A percentile compares a stretch with the other conserved stretches of the same genome.
Evolutionary conservation across 1,140 invertebrate species (phyloP).

Genomic region (Protaetia brevitarsis): DNA sequence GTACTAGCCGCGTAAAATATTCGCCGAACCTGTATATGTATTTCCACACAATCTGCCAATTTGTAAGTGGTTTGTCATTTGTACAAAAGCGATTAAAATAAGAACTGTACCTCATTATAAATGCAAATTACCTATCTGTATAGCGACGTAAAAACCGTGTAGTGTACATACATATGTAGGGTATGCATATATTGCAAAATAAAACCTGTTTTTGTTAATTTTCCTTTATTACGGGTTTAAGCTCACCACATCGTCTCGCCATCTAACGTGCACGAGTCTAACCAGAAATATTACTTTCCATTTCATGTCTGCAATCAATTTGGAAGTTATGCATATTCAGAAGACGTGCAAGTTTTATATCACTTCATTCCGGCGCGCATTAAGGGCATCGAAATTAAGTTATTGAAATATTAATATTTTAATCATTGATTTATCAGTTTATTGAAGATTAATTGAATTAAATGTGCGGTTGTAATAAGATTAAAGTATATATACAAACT

Average conservation of each 20-base stretch:
- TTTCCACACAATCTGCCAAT: too few relatives aligned
- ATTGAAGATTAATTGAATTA: too few relatives aligned
- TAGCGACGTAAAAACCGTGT: neutral
- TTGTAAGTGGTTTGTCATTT: neutral
- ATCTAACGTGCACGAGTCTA: neutral
- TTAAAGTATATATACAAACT: too few relatives aligned
- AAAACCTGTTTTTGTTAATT: slow-evolving; percentile 3
- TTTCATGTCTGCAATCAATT: neutral
- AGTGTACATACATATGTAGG: neutral
- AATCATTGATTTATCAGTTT: too few relatives aligned
- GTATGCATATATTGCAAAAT: neutral
- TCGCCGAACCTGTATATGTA: too few relatives aligned
- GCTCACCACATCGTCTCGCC: neutral
- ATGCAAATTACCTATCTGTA: slow-evolving; percentile 5
- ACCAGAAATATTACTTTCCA: slow-evolving; percentile 4
- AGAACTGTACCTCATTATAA: slow-evolving; percentile 7
- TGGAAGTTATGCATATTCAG: neutral
- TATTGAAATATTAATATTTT: too few relatives aligned
- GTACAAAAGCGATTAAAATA: slow-evolving; percentile 2
- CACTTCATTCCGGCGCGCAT: too few relatives aligned
- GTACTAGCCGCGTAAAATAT: too few relatives aligned
- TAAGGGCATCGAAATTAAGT: too few relatives aligned
- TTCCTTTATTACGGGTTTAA: neutral
- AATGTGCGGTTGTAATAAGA: too few relatives aligned
- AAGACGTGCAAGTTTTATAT: too few relatives aligned